Percentiles rank a stretch among this genome's conserved stretches.
Conservation (phyloP, 2,888 invertebrate species). For the Cheilosia pagana region DNA sequence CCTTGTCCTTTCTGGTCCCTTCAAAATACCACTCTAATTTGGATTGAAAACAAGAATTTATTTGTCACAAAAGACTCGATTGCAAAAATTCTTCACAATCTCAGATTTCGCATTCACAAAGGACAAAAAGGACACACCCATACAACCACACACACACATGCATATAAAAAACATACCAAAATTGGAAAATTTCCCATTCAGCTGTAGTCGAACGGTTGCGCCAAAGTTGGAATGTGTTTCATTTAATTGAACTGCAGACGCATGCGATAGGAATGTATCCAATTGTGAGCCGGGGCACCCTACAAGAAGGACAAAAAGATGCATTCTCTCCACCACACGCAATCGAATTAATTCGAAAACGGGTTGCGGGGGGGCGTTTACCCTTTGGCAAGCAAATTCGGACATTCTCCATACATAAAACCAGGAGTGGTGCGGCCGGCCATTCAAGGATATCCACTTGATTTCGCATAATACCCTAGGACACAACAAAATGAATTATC, state of each 20-base stretch:
- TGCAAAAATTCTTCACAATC: slow-evolving; percentile 44
- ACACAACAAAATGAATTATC: slow-evolving; percentile 64
- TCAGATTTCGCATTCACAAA: slow-evolving; percentile 43
- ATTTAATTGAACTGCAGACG: slow-evolving; percentile 56
- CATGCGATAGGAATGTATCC: slow-evolving; percentile 25
- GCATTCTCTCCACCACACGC: slow-evolving; percentile 37
- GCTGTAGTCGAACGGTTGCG: slow-evolving; percentile 7
- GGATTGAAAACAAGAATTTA: slow-evolving; percentile 7
- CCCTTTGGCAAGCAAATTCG: slow-evolving; percentile 26
- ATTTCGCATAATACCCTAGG: slow-evolving; percentile 22
- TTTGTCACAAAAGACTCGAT: slow-evolving; percentile 52
- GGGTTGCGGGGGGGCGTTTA: neutral
- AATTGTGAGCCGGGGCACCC: slow-evolving; percentile 6
- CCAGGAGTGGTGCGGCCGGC: neutral
- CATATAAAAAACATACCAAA: slow-evolving; percentile 32
- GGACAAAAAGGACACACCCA: slow-evolving; percentile 33
- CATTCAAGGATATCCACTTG: slow-evolving; percentile 36
- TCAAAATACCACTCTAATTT: neutral
- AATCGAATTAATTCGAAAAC: slow-evolving; percentile 45
- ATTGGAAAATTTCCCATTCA: slow-evolving; percentile 44
- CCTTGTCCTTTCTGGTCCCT: neutral
- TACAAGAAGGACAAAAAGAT: slow-evolving; percentile 23
- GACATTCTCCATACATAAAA: too few relatives aligned
- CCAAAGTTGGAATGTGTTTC: slow-evolving; percentile 56
- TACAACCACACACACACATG: neutral